phyloP scores from a whole-genome alignment of 2,888 invertebrate species.

The Geophilus truncorum region DNA sequence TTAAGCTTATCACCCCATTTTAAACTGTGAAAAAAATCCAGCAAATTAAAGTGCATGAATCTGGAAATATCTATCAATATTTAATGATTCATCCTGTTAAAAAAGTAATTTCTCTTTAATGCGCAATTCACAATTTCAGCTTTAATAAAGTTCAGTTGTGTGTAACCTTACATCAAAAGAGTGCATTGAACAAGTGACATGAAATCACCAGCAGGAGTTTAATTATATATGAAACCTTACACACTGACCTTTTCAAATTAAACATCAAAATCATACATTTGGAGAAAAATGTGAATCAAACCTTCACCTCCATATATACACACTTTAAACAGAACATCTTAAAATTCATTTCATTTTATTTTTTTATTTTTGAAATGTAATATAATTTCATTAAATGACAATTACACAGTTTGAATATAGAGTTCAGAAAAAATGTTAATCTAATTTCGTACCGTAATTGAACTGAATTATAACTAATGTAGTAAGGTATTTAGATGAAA shows the following conservation, averaged over 20 bases:
- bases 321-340: too few species aligned
- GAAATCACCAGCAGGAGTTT: neutral
- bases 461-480: neutral
- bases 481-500: neutral
- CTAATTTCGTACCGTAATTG: neutral
- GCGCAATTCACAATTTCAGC: neutral
- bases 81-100: neutral
- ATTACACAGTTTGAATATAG: neutral
- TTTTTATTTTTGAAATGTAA: neutral
- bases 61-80: neutral
- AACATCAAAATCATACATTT: neutral
- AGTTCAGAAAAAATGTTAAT: neutral
- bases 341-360: neutral
- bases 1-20: neutral
- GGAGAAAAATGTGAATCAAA: too few species aligned
- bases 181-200: neutral
- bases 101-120: neutral
- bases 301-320: too few species aligned
- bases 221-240: neutral
- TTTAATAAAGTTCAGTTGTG: slow-evolving; percentile 3
- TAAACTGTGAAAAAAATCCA: too few species aligned
- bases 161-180: neutral
- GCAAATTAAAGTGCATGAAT: too few species aligned
- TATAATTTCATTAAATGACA: neutral
- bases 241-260: neutral